Conservation (phyloP, 2,113 vertebrate species). For the Piprites chloris region DNA sequence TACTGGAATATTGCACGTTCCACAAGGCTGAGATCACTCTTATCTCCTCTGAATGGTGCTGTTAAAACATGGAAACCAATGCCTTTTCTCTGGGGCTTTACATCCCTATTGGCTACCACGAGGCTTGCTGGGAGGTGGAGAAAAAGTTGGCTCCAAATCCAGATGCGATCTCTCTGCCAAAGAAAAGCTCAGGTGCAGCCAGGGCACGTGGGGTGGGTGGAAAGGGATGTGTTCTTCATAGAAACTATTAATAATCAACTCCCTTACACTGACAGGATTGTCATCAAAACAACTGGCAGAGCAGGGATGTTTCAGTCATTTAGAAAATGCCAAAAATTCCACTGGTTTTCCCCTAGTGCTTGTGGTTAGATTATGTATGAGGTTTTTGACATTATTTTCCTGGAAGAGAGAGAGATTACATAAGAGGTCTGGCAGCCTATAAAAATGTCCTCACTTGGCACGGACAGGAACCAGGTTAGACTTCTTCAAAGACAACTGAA, state of each 20-base stretch:
- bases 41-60: not conserved
- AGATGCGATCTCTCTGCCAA: not conserved
- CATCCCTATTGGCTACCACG: not conserved
- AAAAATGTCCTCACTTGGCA: not conserved
- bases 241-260: constrained; percentile 12
- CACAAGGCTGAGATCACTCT: not conserved
- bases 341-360: not conserved
- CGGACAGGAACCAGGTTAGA: not conserved
- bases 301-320: not conserved
- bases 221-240: not conserved
- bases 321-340: not conserved
- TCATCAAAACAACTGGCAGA: not conserved
- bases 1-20: not conserved
- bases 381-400: constrained; percentile 16
- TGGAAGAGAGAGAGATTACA: not conserved
- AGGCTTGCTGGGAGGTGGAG: not conserved
- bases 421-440: constrained; percentile 25
- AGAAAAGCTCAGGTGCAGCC: not conserved
- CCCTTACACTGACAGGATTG: not conserved
- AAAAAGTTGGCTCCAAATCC: not conserved
- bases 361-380: not conserved
- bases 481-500: not conserved
- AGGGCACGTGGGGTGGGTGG: accelerated
- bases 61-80: not conserved
- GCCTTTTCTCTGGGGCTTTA: not conserved